Percentiles rank a stretch among this genome's conserved stretches.
These are phyloP conservation scores for Elaphurus davidianus DNA, from an alignment of 2,113 vertebrate genomes.

Conservation along the genomic window DNA sequence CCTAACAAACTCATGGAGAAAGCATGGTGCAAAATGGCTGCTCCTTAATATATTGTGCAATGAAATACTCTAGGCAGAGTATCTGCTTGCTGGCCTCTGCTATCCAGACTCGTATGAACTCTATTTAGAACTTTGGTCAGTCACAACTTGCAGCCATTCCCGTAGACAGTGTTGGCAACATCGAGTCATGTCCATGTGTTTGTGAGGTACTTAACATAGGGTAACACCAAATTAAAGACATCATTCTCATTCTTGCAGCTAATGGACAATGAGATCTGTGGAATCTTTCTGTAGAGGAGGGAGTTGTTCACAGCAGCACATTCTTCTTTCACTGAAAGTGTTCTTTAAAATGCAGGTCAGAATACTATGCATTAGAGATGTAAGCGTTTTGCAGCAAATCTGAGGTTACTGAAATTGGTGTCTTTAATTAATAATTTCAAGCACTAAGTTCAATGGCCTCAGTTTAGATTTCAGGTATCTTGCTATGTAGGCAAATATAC, in stretches of 20 bases:
- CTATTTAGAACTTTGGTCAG: constrained; percentile 89
- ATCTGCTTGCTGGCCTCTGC: not conserved
- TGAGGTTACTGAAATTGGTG: not conserved
- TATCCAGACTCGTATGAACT: constrained; percentile 29
- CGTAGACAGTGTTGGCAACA: constrained; percentile 98
- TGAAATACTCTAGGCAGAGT: not conserved
- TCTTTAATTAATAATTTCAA: not conserved
- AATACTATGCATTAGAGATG: not conserved
- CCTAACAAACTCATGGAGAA: not conserved
- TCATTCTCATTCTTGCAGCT: constrained; percentile 91
- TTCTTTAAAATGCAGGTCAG: not conserved
- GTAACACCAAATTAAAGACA: constrained; percentile 94
- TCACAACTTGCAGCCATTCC: constrained; percentile 95
- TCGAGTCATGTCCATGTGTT: constrained; percentile 94
- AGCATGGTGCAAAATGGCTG: not conserved
- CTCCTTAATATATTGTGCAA: not conserved
- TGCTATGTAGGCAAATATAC: too few species aligned
- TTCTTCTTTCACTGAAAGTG: too few species aligned
- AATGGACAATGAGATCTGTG: too few species aligned
- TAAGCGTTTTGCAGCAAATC: not conserved
- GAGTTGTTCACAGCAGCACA: too few species aligned
- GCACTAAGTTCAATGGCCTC: not conserved
- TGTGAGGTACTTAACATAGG: constrained; percentile 97
- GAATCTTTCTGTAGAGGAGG: too few species aligned
- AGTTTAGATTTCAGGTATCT: too few species aligned